Conservation (phyloP, 2,113 vertebrate species). For the Oryzias javanicus region DNA sequence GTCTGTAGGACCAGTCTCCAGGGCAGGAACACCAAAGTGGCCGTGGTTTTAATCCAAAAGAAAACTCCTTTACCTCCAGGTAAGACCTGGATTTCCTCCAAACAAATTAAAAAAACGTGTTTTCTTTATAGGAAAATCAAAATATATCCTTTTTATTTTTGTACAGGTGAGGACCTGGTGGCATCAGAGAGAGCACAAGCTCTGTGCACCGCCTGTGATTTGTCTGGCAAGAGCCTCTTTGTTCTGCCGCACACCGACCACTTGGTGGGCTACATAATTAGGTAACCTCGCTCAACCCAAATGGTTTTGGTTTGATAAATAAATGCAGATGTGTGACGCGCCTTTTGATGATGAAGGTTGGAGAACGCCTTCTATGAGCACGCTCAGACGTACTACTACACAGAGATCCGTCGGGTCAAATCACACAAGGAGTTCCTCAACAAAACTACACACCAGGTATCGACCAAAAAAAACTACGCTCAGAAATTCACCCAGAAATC, state of each 20-base stretch:
- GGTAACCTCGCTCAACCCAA: conserved; percentile 68
- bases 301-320: background rate
- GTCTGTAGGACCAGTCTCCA: conserved; percentile 90
- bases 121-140: no score
- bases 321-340: background rate
- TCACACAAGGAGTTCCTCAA: conserved; percentile 98
- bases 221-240: conserved; percentile 96
- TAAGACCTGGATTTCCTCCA: conserved; percentile 42
- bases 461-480: no score
- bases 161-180: conserved; percentile 90
- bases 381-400: conserved; percentile 97
- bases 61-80: conserved; percentile 98
- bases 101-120: no score
- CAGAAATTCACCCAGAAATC: background rate
- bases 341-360: conserved; percentile 74
- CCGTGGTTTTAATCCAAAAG: conserved; percentile 97
- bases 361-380: conserved; percentile 99
- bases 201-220: conserved; percentile 91
- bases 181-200: conserved; percentile 93
- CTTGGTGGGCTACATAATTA: conserved; percentile 97
- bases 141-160: conserved; percentile 15
- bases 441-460: conserved; percentile 98
- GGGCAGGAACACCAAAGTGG: conserved; percentile 96
- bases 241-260: conserved; percentile 97
- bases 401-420: conserved; percentile 94